A percentile compares a stretch with the other conserved stretches of the same genome.
Conservation (phyloP, 1,140 invertebrate genomes). For the Drosophila burlai region DNA sequence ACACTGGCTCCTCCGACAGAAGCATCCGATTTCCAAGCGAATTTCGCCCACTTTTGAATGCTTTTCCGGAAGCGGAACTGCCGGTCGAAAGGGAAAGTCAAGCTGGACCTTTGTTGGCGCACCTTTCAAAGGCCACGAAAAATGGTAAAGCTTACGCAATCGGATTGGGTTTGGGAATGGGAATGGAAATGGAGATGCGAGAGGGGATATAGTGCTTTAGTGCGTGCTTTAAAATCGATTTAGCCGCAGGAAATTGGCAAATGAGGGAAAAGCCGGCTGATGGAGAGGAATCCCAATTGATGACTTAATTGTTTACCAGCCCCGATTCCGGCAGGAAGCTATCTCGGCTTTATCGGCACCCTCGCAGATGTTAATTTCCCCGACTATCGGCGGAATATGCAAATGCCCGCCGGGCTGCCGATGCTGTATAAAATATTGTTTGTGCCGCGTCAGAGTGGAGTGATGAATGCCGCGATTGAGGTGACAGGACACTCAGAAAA, state of each 20-base stretch:
- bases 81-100: slow-evolving; percentile 1
- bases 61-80: slow-evolving; percentile 34
- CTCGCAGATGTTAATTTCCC: slow-evolving; percentile 44
- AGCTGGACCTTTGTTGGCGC: slow-evolving; percentile 9
- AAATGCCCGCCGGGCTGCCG: slow-evolving; percentile 27
- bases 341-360: slow-evolving; percentile 30
- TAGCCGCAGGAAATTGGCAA: slow-evolving; percentile 14
- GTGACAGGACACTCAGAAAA: not conserved
- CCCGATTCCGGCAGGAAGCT: slow-evolving; percentile 14
- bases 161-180: slow-evolving; percentile 2
- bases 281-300: slow-evolving; percentile 27
- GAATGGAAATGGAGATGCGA: not conserved
- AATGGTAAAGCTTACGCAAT: slow-evolving; percentile 3
- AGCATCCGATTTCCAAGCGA: slow-evolving; percentile 2
- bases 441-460: not conserved
- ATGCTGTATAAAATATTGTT: slow-evolving; percentile 46
- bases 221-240: slow-evolving; percentile 24
- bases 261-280: not conserved
- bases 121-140: slow-evolving; percentile 2
- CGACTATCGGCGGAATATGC: slow-evolving; percentile 29
- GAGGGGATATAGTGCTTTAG: no score
- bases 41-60: slow-evolving; percentile 9
- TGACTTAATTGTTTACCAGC: slow-evolving; percentile 60
- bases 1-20: not conserved
- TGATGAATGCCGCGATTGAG: slow-evolving; percentile 12